Evolutionary conservation across 2,113 vertebrate genomes (phyloP).

Genomic region (Labeo catla): DNA sequence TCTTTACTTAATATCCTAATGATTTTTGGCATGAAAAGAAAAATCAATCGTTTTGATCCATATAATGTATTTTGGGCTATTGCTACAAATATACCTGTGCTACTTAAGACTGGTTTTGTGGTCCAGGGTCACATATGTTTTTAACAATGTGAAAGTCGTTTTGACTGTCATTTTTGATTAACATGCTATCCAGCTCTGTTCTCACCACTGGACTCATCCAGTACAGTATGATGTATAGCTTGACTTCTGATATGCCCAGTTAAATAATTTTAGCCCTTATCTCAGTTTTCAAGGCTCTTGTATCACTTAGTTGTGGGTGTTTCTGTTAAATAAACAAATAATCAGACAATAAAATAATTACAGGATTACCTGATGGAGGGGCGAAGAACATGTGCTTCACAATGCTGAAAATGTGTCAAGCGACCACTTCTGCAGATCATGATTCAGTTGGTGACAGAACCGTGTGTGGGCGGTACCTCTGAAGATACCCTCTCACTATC

Average conservation of each 20-base stretch:
- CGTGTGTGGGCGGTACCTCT: conserved; percentile 54
- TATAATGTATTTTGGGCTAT: too few relatives aligned
- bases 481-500: conserved; percentile 64
- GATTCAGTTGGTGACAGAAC: conserved; percentile 68
- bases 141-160: not conserved
- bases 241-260: not conserved
- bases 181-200: not conserved
- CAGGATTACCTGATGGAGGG: conserved; percentile 44
- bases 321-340: conserved; percentile 57
- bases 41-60: too few relatives aligned
- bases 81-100: too few relatives aligned
- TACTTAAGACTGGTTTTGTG: too few relatives aligned
- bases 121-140: not conserved
- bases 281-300: conserved; percentile 14
- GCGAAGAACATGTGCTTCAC: conserved; percentile 58
- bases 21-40: too few relatives aligned
- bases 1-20: too few relatives aligned
- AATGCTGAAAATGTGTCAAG: conserved; percentile 63
- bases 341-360: conserved; percentile 59
- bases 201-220: not conserved
- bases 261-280: conserved; percentile 56
- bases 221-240: not conserved
- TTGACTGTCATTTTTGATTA: not conserved
- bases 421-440: conserved; percentile 58
- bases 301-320: not conserved